phyloP scores from a whole-genome alignment of 2,797 vertebrate genomes.

The Chrysocyon brachyurus region DNA sequence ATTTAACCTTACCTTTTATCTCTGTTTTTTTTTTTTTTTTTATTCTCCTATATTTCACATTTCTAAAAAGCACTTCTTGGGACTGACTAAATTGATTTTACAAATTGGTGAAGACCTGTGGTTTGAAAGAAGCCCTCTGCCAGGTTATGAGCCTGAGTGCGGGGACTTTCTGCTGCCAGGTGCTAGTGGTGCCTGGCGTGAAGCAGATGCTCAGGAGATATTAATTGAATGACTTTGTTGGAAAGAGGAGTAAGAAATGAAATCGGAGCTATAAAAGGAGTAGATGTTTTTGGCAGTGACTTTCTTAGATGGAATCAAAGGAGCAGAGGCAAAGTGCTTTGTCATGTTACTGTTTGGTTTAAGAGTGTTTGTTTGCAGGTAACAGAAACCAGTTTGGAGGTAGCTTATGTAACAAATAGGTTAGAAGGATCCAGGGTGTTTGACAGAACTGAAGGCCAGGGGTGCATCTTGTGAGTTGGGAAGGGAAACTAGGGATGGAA shows the following conservation, averaged over 20 bases:
- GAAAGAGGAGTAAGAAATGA: slow-evolving; percentile 5
- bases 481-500: neutral
- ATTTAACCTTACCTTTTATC: slow-evolving; percentile 16
- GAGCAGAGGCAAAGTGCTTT: neutral
- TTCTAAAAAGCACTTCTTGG: slow-evolving; percentile 19
- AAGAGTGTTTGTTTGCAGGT: neutral
- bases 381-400: neutral
- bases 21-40: neutral
- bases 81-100: neutral
- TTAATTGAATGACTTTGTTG: neutral
- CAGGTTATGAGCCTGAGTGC: neutral
- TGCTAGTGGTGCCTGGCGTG: neutral
- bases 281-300: neutral
- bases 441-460: neutral
- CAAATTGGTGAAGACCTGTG: neutral
- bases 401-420: neutral
- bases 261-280: neutral
- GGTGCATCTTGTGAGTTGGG: neutral
- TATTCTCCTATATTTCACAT: slow-evolving; percentile 25
- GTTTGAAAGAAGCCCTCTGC: neutral
- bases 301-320: neutral
- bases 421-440: neutral
- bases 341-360: neutral
- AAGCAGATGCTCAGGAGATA: neutral
- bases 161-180: neutral